Evolutionary conservation across 2,888 invertebrate species (phyloP).

Genomic region (Smittia aterrima): DNA sequence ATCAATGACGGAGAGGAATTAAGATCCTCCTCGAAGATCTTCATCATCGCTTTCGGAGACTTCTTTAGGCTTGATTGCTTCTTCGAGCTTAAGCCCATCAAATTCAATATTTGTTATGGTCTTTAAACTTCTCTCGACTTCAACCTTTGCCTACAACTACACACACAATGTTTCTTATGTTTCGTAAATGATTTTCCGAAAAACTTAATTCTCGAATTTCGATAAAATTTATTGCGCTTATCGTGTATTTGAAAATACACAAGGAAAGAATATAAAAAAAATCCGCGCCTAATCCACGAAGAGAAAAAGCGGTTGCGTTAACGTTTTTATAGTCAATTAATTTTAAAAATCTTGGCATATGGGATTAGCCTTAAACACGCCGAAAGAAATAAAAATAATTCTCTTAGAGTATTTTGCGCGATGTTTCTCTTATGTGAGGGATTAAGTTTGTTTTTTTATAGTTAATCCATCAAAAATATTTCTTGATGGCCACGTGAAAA

Average conservation of each 20-base stretch:
- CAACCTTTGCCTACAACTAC: neutral
- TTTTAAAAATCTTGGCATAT: constrained; percentile 42
- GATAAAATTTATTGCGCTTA: constrained; percentile 42
- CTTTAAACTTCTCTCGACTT: constrained; percentile 1
- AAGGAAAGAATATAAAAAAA: constrained; percentile 23
- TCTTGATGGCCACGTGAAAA: constrained; percentile 3
- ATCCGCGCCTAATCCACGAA: constrained; percentile 39
- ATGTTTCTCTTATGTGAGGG: constrained; percentile 19
- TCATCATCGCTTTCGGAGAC: neutral
- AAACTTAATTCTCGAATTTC: constrained; percentile 20
- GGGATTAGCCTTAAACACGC: constrained; percentile 41
- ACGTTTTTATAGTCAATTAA: constrained; percentile 42
- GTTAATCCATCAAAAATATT: constrained; percentile 38
- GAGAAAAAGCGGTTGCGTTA: constrained; percentile 36
- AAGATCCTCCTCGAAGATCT: constrained; percentile 36
- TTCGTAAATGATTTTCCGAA: constrained; percentile 10
- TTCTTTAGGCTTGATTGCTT: constrained; percentile 31
- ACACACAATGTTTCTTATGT: neutral
- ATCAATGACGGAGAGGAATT: constrained; percentile 4
- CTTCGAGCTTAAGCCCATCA: constrained; percentile 38
- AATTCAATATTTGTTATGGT: constrained; percentile 37
- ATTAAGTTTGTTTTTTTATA: constrained; percentile 36
- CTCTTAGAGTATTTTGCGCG: constrained; percentile 31
- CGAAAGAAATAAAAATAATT: constrained; percentile 31
- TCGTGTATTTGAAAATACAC: constrained; percentile 27